Base-by-base conservation (phyloP, 2,888 invertebrate species). In the Ophioninae sp. region DNA sequence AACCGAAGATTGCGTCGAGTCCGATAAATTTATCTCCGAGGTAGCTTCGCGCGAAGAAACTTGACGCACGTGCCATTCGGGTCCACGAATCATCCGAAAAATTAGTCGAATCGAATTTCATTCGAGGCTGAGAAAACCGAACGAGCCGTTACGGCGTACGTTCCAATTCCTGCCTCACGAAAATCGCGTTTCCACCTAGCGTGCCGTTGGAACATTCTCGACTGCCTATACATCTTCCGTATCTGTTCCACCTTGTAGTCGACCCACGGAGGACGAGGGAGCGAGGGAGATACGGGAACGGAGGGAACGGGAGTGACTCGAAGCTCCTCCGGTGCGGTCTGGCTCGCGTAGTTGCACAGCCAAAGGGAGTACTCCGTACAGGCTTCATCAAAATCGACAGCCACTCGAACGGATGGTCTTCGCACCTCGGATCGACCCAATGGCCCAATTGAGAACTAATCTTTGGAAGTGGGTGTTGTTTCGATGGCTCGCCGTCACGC, bases 141-240 rank as follows among this genome's bases (percentile, higher is more conserved):
- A 79, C 67, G 59, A 73, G 79, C 44, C 59, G 73, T 39, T 72
- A 44, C 8, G 8, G 50, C 44, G n/a, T 41, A 61, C 41, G 62
- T 30, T 21, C 69, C 50, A 61, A 17, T 62, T 44, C 62, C 62
- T 39, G 39, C 70, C 56, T 57, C 70, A 79, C 64, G 78, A 79
- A 68, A 74, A 80, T 80, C 79, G 68, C 61, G 74, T 73, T 80
- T 74, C 41, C 73, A 57, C 50, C 61, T 80, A 61, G 74, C 79
- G 68, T 74, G 73, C 44, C 61, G 39, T 44, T 80, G 79, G 61
- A 73, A 62, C 67, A 72, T 79, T 80, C 74, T 17, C 61, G 6
- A 39, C n/a, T 62, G 44, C 39, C 21, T 61, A 67, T 68, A 37
- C 57, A 30, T 57, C 64, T 56, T 39, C 65, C 23, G 21, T 67